A percentile compares a stretch with the other conserved stretches of the same genome.
phyloP scores from a whole-genome alignment of 2,888 invertebrate genomes.

The Latrodectus elegans region DNA sequence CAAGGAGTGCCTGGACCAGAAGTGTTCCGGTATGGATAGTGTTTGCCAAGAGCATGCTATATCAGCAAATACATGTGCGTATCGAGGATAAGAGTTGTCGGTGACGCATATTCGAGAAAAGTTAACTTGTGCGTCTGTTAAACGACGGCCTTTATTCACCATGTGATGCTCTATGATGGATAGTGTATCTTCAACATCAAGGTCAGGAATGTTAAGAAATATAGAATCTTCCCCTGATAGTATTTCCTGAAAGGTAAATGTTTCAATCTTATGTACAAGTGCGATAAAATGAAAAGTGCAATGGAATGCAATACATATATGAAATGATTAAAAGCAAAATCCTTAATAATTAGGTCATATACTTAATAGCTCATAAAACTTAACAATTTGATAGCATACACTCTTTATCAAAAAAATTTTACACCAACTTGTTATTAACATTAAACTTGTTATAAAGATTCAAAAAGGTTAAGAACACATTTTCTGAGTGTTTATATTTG shows the following conservation, averaged over 20 bases:
- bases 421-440: too few relatives aligned
- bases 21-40: constrained; percentile 31
- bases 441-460: too few relatives aligned
- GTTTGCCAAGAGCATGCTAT: constrained; percentile 37
- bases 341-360: not conserved
- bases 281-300: not conserved
- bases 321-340: not conserved
- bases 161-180: constrained; percentile 35
- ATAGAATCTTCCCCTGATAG: constrained; percentile 13
- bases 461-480: too few relatives aligned
- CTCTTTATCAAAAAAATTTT: too few relatives aligned
- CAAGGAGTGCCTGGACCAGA: constrained; percentile 44
- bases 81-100: constrained; percentile 55
- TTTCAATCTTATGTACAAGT: not conserved
- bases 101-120: constrained; percentile 40
- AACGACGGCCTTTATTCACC: constrained; percentile 11
- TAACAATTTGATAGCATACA: too few relatives aligned
- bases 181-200: constrained; percentile 39
- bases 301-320: not conserved
- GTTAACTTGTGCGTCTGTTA: constrained; percentile 46
- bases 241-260: constrained; percentile 51
- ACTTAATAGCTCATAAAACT: too few relatives aligned
- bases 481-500: not conserved
- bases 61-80: constrained; percentile 42
- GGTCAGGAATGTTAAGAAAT: constrained; percentile 57